Percentiles rank a stretch among this genome's conserved stretches.
Evolutionary conservation across 2,888 invertebrate species (phyloP).

Genomic region (Ditula angustiorana): DNA sequence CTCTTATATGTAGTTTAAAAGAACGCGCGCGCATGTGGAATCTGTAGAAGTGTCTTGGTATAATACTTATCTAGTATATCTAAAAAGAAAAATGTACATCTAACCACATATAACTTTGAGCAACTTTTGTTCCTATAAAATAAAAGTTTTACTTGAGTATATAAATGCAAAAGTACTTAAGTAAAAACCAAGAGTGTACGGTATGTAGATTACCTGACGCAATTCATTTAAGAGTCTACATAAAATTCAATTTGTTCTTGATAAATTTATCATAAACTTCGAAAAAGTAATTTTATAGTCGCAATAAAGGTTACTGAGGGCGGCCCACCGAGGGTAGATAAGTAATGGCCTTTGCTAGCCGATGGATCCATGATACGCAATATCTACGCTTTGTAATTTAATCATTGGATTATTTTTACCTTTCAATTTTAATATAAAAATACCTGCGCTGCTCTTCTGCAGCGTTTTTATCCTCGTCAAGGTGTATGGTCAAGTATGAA

Average conservation of each 20-base stretch:
- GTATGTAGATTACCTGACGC: constrained; percentile 1
- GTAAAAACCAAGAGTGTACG: too few relatives aligned
- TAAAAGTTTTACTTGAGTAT: too few relatives aligned
- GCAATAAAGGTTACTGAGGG: constrained; percentile 25
- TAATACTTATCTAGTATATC: too few relatives aligned
- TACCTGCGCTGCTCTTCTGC: background rate
- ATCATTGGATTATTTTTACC: background rate
- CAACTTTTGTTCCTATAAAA: too few relatives aligned
- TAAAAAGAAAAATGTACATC: too few relatives aligned
- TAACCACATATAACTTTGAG: too few relatives aligned
- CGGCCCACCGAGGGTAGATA: constrained; percentile 12
- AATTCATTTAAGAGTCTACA: constrained; percentile 9
- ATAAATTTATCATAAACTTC: constrained; percentile 31
- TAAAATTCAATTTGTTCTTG: constrained; percentile 22
- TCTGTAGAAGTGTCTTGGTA: too few relatives aligned
- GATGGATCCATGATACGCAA: constrained; percentile 21
- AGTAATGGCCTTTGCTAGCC: constrained; percentile 23
- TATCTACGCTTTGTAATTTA: constrained; percentile 14
- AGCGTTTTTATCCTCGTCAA: background rate
- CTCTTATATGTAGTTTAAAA: too few relatives aligned
- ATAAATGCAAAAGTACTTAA: too few relatives aligned
- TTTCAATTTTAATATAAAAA: background rate
- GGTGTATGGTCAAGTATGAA: too few relatives aligned
- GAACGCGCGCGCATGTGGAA: too few relatives aligned
- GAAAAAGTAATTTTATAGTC: constrained; percentile 34